Evolutionary conservation across 2,797 vertebrate genomes (phyloP).

Genomic region (Aplochiton taeniatus): DNA sequence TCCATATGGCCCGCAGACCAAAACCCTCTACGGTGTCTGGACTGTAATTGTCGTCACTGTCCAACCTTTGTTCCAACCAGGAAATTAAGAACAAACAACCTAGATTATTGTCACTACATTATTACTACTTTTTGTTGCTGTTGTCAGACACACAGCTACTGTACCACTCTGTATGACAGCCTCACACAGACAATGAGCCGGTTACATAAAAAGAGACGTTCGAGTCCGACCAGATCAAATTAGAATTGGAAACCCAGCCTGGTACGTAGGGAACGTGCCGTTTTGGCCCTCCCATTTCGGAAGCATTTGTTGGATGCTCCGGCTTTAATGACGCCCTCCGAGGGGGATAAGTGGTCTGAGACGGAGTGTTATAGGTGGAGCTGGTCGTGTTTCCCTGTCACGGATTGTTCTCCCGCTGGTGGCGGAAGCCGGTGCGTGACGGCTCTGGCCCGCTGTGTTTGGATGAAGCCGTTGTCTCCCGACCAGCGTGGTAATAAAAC

Average conservation of each 20-base stretch:
- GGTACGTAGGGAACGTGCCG: conserved; percentile 57
- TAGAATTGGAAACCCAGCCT: conserved; percentile 36
- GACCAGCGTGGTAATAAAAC: too few relatives aligned
- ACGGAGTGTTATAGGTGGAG: conserved; percentile 74
- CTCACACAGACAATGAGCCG: conserved; percentile 28
- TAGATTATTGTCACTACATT: not conserved
- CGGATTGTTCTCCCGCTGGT: conserved; percentile 1
- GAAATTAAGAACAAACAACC: not conserved
- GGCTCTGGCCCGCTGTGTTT: too few relatives aligned
- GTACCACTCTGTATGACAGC: conserved; percentile 16
- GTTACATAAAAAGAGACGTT: conserved; percentile 40
- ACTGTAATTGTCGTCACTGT: conserved; percentile 8
- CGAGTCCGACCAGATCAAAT: conserved; percentile 45
- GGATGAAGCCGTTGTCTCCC: too few relatives aligned
- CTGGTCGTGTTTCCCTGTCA: conserved; percentile 64
- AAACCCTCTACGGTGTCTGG: conserved; percentile 16
- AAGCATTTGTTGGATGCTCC: conserved; percentile 63
- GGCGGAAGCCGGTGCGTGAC: too few relatives aligned
- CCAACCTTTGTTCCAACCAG: conserved; percentile 4
- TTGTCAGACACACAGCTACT: conserved; percentile 4
- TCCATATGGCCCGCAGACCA: conserved; percentile 37
- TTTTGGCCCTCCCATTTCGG: conserved; percentile 37
- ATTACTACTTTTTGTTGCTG: too few relatives aligned
- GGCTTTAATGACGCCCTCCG: conserved; percentile 66
- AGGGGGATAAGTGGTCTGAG: conserved; percentile 70